These are phyloP conservation scores for Propithecus perrieri DNA, from an alignment of 2,797 vertebrate species.

Conservation along the genomic window DNA sequence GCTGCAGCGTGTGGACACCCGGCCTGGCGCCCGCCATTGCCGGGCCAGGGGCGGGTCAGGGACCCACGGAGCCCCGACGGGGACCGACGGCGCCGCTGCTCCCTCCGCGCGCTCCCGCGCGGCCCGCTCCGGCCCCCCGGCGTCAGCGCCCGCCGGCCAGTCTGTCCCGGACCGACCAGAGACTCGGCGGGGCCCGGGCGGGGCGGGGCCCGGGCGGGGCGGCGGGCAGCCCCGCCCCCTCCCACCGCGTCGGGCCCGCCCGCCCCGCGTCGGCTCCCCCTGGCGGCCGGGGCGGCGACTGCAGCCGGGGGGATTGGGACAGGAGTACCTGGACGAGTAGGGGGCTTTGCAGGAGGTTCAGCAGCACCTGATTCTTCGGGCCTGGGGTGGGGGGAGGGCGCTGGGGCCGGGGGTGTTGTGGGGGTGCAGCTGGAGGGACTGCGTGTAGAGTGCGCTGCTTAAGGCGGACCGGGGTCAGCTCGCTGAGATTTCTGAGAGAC, in stretches of 20 bases:
- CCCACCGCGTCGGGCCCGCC: not conserved
- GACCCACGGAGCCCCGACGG: conserved; percentile 62
- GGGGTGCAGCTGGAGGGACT: conserved; percentile 6
- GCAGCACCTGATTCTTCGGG: not conserved
- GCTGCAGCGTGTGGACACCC: conserved; percentile 93
- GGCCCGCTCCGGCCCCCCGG: conserved; percentile 68
- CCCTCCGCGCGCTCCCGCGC: conserved; percentile 28
- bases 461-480: not conserved
- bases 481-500: not conserved
- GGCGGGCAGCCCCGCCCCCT: not conserved
- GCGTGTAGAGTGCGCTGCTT: not conserved
- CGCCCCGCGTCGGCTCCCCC: conserved; percentile 58
- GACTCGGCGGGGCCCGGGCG: conserved; percentile 43
- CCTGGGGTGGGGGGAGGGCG: not conserved
- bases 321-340: not conserved
- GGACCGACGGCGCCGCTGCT: conserved; percentile 59
- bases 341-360: not conserved
- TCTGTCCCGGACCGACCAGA: conserved; percentile 48
- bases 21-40: conserved; percentile 95
- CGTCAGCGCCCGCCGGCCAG: conserved; percentile 68
- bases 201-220: conserved; percentile 48
- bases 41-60: conserved; percentile 27
- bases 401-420: not conserved
- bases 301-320: conserved; percentile 29
- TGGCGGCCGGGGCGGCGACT: conserved; percentile 64